Evolutionary conservation across 1,140 invertebrate genomes (phyloP), one percentile per base, ranked within the genome.

Genomic region (Probaryconus sp.): DNA sequence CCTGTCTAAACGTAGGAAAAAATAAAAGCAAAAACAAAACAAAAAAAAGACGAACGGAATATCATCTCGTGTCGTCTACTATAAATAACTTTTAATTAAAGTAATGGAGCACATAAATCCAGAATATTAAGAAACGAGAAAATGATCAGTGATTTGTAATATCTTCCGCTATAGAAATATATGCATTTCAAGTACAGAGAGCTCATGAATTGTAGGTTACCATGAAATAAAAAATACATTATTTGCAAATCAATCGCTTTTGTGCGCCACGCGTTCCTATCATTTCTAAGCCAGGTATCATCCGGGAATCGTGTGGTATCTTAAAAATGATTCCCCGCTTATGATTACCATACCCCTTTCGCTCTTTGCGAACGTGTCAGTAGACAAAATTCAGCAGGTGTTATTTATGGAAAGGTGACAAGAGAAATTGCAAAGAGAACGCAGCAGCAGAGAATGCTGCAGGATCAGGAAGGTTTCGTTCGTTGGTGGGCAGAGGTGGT

Each of bases 401-500:
- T 21, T 56, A 56, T 72, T 53, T 51, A 26, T 61, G 70, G 26
- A 35, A 68, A 68, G 64, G 21, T 71, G 53, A 43, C 48, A 58
- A 45, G 16, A 18, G 17, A 61, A 67, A 47, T 45, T 60, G 42
- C 38, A 50, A 48, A 47, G 20, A 42, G 28, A 24, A 13, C 21
- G 17, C 5, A 17, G 45, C 24, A 28, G 64, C 35, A 51, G 50
- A 55, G 63, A 51, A 26, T 35, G 45, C 11, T 43, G 64, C 45
- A 56, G 51, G 40, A 67, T 43, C 38, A 53, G 56, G 60, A 65
- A 43, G 35, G 47, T 53, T 51, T 48, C 63, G 37, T 65, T 69
- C 55, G 75, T 69, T 56, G 48, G 78, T 81, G 74, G 80, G 74
- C 43, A 78, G 81, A 61, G 72, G 68, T 80, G 84, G 84, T n/a